These are phyloP conservation scores for Telmatochromis bifrenatus DNA, from an alignment of 2,113 vertebrate species.

Conservation along the genomic window DNA sequence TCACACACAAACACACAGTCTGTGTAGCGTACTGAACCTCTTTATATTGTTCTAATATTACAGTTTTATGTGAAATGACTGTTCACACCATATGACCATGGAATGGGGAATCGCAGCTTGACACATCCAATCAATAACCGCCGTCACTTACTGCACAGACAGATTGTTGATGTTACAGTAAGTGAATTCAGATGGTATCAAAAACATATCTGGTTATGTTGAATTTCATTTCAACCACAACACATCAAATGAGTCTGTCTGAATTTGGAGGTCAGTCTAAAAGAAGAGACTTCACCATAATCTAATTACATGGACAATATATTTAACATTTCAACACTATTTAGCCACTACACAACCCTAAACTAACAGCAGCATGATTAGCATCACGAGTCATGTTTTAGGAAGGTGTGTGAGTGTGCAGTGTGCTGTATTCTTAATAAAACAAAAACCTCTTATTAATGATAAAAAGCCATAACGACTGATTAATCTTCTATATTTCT, in stretches of 20 bases:
- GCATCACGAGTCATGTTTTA: background rate
- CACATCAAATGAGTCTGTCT: background rate
- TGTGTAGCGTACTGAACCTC: fast-evolving
- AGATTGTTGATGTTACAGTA: background rate
- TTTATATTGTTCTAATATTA: background rate
- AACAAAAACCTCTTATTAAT: background rate
- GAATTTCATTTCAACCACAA: background rate
- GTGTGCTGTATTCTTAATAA: background rate
- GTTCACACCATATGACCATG: background rate
- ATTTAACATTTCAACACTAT: background rate
- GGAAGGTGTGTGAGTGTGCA: background rate
- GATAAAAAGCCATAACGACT: background rate
- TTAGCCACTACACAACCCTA: background rate
- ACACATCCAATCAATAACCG: background rate
- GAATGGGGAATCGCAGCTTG: background rate
- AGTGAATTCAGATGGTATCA: background rate
- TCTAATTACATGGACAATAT: background rate
- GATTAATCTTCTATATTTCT: background rate
- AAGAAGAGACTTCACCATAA: background rate
- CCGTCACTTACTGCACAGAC: background rate
- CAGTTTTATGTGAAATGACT: background rate
- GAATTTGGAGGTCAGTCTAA: background rate
- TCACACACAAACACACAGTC: fast-evolving
- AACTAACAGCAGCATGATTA: background rate
- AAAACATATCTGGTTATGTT: background rate